phyloP scores from a whole-genome alignment of 2,113 vertebrate species.

The Dissostichus mawsoni region DNA sequence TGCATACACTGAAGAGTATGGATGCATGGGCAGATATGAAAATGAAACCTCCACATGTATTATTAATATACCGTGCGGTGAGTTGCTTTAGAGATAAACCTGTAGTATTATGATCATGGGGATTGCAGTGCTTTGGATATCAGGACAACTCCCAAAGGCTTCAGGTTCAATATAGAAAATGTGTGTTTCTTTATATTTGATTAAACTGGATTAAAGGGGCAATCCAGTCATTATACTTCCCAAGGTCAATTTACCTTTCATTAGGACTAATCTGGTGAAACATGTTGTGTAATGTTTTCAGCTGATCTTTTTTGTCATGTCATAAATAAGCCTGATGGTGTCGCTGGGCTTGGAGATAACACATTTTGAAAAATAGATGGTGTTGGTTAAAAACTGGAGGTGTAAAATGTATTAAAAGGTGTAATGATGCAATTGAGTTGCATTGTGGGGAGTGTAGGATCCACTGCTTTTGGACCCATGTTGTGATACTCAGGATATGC shows the following conservation, averaged over 20 bases:
- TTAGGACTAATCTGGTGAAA: not conserved
- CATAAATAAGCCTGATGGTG: not conserved
- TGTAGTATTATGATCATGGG: not conserved
- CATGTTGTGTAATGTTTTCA: not conserved
- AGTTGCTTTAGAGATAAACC: conserved; percentile 8
- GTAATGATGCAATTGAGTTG: not conserved
- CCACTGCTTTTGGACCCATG: not conserved
- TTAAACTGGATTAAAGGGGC: not conserved
- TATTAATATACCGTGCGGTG: not conserved
- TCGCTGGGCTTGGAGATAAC: not conserved
- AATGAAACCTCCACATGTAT: conserved; percentile 7
- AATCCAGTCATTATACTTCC: not conserved
- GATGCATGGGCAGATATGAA: not conserved
- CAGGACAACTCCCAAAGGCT: not conserved
- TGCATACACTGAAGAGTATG: too few species aligned
- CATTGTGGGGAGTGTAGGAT: not conserved
- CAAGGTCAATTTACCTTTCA: not conserved
- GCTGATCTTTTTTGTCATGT: not conserved
- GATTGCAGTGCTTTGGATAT: not conserved
- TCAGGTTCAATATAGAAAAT: not conserved
- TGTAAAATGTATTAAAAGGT: not conserved
- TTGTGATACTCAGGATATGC: not conserved
- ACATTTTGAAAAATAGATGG: not conserved
- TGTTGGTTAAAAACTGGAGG: not conserved
- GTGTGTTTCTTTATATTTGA: not conserved